Evolutionary conservation across 1,140 invertebrate genomes (phyloP).

Genomic region (Elymnias hypermnestra): DNA sequence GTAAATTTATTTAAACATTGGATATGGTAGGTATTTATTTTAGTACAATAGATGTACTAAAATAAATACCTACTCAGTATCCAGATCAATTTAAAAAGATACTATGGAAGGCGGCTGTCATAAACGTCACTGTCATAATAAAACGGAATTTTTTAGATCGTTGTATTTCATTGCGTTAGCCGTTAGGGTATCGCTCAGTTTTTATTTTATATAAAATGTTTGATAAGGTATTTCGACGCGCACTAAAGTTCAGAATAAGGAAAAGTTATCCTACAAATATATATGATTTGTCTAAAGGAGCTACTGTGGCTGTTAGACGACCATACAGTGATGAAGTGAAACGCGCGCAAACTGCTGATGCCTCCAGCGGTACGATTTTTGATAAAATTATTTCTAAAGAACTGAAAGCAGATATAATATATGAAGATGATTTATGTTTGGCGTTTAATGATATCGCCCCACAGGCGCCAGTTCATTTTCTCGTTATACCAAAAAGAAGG

Average conservation of each 20-base stretch:
- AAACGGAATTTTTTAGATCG: neutral
- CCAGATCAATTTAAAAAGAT: neutral
- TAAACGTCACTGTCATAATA: slow-evolving; percentile 4
- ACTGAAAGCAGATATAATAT: slow-evolving; percentile 88
- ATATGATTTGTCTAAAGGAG: slow-evolving; percentile 57
- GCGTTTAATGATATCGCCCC: slow-evolving; percentile 88
- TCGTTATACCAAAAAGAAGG: slow-evolving; percentile 87
- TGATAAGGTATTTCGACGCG: slow-evolving; percentile 64
- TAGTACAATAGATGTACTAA: too few relatives aligned
- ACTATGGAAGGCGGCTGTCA: slow-evolving; percentile 11
- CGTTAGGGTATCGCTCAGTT: too few relatives aligned
- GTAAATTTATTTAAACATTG: too few relatives aligned
- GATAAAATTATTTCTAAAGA: slow-evolving; percentile 86
- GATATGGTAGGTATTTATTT: too few relatives aligned
- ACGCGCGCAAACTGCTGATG: slow-evolving; percentile 46
- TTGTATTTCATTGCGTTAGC: neutral
- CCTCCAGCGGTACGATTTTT: slow-evolving; percentile 82
- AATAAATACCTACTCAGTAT: too few relatives aligned
- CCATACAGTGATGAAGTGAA: slow-evolving; percentile 68
- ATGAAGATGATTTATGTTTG: slow-evolving; percentile 87
- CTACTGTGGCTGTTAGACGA: slow-evolving; percentile 47
- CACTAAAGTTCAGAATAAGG: slow-evolving; percentile 57
- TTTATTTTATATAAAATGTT: slow-evolving; percentile 58
- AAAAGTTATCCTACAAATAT: slow-evolving; percentile 68
- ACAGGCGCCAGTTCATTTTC: slow-evolving; percentile 88